Evolutionary conservation across 2,888 invertebrate genomes (phyloP).

Genomic region (Rutpela maculata): DNA sequence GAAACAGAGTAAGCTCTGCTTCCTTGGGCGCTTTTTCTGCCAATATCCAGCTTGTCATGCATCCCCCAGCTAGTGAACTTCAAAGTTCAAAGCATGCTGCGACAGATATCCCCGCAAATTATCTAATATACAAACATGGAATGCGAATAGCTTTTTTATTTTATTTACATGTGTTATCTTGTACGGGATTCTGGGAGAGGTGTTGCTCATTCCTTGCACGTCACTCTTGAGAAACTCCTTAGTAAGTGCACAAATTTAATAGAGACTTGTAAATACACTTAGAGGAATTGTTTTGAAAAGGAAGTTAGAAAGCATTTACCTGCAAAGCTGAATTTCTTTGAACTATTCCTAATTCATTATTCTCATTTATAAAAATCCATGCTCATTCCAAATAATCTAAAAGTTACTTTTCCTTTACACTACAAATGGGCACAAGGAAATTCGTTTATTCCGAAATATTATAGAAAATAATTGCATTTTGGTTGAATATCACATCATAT

Average conservation of each 20-base stretch:
- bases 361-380: too few relatives aligned
- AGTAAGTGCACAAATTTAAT: background rate
- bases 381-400: too few relatives aligned
- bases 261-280: background rate
- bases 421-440: too few relatives aligned
- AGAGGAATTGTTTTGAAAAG: too few relatives aligned
- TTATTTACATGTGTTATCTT: slow-evolving; percentile 12
- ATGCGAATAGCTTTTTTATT: slow-evolving; percentile 39
- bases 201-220: slow-evolving; percentile 12
- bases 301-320: too few relatives aligned
- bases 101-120: slow-evolving; percentile 37
- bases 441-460: too few relatives aligned
- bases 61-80: background rate
- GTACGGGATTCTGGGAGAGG: background rate
- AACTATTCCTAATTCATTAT: too few relatives aligned
- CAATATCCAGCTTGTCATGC: slow-evolving; percentile 29
- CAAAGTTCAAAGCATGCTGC: slow-evolving; percentile 36
- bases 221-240: background rate
- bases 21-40: slow-evolving; percentile 10
- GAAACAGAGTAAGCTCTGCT: slow-evolving; percentile 84
- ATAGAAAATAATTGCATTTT: too few relatives aligned
- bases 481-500: too few relatives aligned
- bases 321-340: too few relatives aligned
- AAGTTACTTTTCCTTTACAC: too few relatives aligned
- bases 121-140: slow-evolving; percentile 45